A percentile compares a stretch with the other conserved stretches of the same genome.
Evolutionary conservation across 2,888 invertebrate species (phyloP).

Genomic region (Biston betularia): DNA sequence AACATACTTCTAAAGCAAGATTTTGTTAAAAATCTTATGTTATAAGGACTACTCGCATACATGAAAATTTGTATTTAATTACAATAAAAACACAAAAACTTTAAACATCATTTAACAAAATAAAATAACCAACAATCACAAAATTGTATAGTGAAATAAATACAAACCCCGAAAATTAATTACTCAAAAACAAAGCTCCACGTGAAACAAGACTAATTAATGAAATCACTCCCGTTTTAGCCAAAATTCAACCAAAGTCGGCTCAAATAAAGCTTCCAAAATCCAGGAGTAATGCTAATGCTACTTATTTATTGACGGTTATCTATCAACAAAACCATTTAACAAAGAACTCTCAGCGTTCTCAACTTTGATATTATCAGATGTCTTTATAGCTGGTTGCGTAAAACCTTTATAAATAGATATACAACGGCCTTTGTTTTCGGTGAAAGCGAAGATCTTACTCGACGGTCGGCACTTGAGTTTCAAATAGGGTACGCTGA

Average conservation of each 20-base stretch:
- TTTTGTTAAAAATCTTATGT: too few relatives aligned
- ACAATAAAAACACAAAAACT: too few relatives aligned
- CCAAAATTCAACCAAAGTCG: slow-evolving; percentile 72
- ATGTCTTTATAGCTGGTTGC: neutral
- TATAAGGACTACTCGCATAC: too few relatives aligned
- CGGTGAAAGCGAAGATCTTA: slow-evolving; percentile 49
- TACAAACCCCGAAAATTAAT: slow-evolving; percentile 48
- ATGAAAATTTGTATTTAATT: too few relatives aligned
- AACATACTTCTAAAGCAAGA: neutral
- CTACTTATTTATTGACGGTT: slow-evolving; percentile 79
- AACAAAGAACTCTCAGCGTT: neutral
- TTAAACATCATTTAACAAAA: too few relatives aligned
- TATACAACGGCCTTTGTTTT: slow-evolving; percentile 46
- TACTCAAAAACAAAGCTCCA: slow-evolving; percentile 49
- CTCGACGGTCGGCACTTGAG: slow-evolving; percentile 58
- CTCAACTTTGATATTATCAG: neutral
- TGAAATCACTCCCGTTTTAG: slow-evolving; percentile 58
- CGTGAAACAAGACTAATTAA: slow-evolving; percentile 64
- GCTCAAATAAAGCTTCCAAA: slow-evolving; percentile 66
- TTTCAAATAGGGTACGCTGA: slow-evolving; percentile 73
- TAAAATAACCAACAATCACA: too few relatives aligned
- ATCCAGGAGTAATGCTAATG: slow-evolving; percentile 66
- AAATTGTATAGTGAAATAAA: slow-evolving; percentile 19
- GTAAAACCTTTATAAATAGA: slow-evolving; percentile 44
- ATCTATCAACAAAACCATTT: slow-evolving; percentile 64